These are phyloP conservation scores for Chascanopsetta lugubris DNA, from an alignment of 2,113 vertebrate species.

Conservation along the genomic window DNA sequence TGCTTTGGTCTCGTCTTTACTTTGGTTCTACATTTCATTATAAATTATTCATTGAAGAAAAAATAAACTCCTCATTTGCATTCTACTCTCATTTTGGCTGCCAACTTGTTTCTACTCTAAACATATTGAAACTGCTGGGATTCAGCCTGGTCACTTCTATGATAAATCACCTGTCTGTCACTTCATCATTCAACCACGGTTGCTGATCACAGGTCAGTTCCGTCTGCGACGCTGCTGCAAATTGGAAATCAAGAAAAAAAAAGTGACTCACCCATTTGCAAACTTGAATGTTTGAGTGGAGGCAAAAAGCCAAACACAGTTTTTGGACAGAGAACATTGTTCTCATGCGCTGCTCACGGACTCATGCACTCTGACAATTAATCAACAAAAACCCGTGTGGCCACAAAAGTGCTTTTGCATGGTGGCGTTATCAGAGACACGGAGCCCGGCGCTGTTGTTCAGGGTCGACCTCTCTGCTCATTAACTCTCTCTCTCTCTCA, in stretches of 20 bases:
- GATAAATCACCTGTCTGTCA: no score
- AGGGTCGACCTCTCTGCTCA: constrained; percentile 1
- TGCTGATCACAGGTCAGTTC: no score
- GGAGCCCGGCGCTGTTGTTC: neutral
- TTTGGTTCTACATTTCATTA: no score
- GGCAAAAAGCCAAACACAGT: neutral
- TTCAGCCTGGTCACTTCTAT: no score
- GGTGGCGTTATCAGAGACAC: neutral
- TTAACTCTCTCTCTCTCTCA: constrained; percentile 10
- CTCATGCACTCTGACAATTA: neutral
- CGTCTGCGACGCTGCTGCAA: no score
- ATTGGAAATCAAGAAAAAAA: no score
- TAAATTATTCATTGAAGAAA: no score
- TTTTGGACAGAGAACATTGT: neutral
- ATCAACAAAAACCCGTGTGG: neutral
- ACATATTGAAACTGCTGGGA: neutral
- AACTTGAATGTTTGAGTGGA: neutral
- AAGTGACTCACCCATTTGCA: neutral
- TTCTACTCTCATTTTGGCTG: neutral
- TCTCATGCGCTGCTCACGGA: neutral
- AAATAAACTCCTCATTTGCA: neutral
- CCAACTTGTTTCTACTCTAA: neutral
- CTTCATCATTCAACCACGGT: no score
- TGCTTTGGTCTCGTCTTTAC: no score
- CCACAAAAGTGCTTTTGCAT: neutral